phyloP scores from a whole-genome alignment of 35 echinoderm and acorn worm species.

The Ophioderma brevispina region DNA sequence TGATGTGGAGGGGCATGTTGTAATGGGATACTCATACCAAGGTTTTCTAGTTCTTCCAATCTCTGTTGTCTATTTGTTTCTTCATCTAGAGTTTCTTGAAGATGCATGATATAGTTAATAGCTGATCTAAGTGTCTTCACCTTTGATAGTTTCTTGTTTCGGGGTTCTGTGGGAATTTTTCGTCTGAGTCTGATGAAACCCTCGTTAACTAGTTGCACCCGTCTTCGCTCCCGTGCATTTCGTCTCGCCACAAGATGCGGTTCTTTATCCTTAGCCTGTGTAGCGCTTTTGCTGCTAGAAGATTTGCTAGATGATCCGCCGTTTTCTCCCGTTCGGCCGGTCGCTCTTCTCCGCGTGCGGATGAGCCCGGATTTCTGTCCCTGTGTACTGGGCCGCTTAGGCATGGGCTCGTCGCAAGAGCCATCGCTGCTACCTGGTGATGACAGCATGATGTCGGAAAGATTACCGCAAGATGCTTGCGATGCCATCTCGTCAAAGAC shows the following conservation, averaged over 20 bases:
- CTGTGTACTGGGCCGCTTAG: neutral
- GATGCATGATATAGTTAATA: conserved; percentile 97
- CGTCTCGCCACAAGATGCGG: conserved; percentile 87
- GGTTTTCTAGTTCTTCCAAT: conserved; percentile 61
- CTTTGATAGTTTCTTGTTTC: conserved; percentile 98
- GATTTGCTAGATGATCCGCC: neutral
- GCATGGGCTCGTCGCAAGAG: conserved; percentile 6
- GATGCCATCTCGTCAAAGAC: neutral
- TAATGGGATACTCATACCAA: conserved; percentile 41
- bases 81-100: conserved; percentile 86
- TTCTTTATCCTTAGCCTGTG: conserved; percentile 86
- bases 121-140: conserved; percentile 95
- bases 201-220: conserved; percentile 95
- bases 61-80: conserved; percentile 68
- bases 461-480: neutral
- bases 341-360: neutral
- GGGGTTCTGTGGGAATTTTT: conserved; percentile 93
- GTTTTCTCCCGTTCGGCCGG: neutral
- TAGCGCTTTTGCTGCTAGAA: neutral
- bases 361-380: neutral
- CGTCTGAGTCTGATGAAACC: conserved; percentile 85
- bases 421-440: neutral
- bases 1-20: neutral
- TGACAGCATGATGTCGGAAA: neutral
- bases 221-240: conserved; percentile 90